Evolutionary conservation across 2,888 invertebrate genomes (phyloP).

Genomic region (Parelbella ahira): DNA sequence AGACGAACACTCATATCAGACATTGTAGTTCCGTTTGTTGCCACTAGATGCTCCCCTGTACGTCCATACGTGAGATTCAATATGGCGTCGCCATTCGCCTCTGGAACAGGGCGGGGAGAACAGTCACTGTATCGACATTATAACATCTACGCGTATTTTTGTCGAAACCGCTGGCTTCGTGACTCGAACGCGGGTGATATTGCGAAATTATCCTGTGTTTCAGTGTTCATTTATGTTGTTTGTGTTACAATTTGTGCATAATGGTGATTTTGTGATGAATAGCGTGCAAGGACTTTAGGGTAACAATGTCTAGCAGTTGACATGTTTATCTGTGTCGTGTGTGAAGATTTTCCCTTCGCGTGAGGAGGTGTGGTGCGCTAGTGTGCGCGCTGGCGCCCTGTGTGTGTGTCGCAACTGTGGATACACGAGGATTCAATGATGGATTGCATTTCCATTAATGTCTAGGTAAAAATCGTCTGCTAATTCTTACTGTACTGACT

Average conservation of each 20-base stretch:
- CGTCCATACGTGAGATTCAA: constrained; percentile 62
- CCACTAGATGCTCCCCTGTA: constrained; percentile 65
- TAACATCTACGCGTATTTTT: constrained; percentile 76
- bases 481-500: constrained; percentile 48
- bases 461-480: constrained; percentile 72
- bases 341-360: constrained; percentile 81
- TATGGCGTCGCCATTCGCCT: constrained; percentile 78
- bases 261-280: constrained; percentile 71
- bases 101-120: constrained; percentile 78
- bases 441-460: constrained; percentile 78
- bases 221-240: constrained; percentile 65
- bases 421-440: constrained; percentile 72
- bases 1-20: background rate
- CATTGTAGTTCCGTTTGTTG: constrained; percentile 36
- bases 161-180: constrained; percentile 70
- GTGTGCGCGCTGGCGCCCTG: constrained; percentile 62
- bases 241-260: constrained; percentile 68
- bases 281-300: constrained; percentile 76
- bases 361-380: constrained; percentile 72
- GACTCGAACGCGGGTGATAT: constrained; percentile 75
- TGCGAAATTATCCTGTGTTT: constrained; percentile 70
- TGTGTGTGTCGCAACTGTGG: constrained; percentile 65
- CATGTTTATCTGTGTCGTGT: constrained; percentile 81
- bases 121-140: constrained; percentile 74
- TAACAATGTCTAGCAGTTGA: constrained; percentile 80